A percentile compares a stretch with the other conserved stretches of the same genome.
Evolutionary conservation across 2,797 vertebrate genomes (phyloP).

Genomic region (Sebastes matsubarae): DNA sequence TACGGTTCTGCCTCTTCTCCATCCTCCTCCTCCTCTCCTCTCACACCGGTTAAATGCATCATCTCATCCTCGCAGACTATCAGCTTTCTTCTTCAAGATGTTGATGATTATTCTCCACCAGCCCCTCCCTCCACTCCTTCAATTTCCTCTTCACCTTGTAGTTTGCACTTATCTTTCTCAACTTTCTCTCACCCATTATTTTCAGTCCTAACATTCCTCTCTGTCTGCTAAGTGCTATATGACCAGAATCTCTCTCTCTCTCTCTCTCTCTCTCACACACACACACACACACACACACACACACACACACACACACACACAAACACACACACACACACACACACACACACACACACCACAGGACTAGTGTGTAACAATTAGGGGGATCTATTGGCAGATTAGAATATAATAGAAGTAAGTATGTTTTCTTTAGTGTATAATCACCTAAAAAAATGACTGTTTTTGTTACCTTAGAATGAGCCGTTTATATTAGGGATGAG

Average conservation of each 20-base stretch:
- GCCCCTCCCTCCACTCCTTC: background rate
- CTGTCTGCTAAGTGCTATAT: background rate
- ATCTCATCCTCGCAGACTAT: slow-evolving; percentile 37
- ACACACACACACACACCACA: too few relatives aligned
- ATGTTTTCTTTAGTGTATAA: too few relatives aligned
- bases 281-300: too few relatives aligned
- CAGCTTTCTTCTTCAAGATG: slow-evolving; percentile 56
- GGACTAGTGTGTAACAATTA: too few relatives aligned
- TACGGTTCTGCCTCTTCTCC: background rate
- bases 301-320: too few relatives aligned
- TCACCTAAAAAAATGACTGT: too few relatives aligned
- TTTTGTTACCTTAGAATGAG: too few relatives aligned
- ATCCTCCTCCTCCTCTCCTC: slow-evolving; percentile 20
- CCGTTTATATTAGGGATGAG: too few relatives aligned
- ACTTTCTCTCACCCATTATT: slow-evolving; percentile 2
- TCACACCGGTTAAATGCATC: slow-evolving; percentile 39
- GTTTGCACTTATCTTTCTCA: background rate
- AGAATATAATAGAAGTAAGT: too few relatives aligned
- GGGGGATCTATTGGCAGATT: too few relatives aligned
- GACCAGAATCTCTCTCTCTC: background rate
- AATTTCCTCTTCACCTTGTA: slow-evolving; percentile 29
- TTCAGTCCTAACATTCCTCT: background rate
- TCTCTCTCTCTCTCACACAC: too few relatives aligned
- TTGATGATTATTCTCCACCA: slow-evolving; percentile 34
- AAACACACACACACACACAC: too few relatives aligned